These are phyloP conservation scores for Cryptoprocta ferox DNA, from an alignment of 2,797 vertebrate species.

Conservation along the genomic window DNA sequence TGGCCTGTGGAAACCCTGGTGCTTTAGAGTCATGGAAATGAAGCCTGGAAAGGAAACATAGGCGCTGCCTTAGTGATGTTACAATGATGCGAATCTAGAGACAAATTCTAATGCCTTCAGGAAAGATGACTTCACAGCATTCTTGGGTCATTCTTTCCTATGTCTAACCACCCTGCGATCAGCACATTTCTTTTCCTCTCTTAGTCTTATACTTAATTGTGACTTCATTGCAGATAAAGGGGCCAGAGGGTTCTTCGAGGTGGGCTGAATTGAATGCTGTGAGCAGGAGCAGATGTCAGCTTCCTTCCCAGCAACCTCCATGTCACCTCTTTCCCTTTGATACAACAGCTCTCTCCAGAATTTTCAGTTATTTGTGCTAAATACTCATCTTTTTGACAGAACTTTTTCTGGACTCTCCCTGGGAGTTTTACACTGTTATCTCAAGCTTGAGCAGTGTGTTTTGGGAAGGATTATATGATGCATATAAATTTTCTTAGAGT, in stretches of 20 bases:
- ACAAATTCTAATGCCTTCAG: not conserved
- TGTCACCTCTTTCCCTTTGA: not conserved
- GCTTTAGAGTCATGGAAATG: not conserved
- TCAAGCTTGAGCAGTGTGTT: not conserved
- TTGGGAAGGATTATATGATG: not conserved
- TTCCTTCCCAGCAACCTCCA: slow-evolving; percentile 60
- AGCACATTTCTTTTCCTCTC: not conserved
- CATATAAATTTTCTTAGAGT: not conserved
- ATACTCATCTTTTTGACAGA: not conserved
- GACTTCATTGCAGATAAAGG: not conserved
- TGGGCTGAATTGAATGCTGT: slow-evolving; percentile 62
- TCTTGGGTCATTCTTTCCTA: not conserved
- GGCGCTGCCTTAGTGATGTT: not conserved
- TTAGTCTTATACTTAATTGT: slow-evolving; percentile 23
- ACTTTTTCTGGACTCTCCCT: not conserved
- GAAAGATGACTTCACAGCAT: not conserved
- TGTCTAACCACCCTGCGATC: not conserved
- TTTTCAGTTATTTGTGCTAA: slow-evolving; percentile 18
- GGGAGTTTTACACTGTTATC: not conserved
- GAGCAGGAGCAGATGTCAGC: slow-evolving; percentile 50
- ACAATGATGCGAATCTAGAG: not conserved
- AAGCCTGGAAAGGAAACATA: not conserved
- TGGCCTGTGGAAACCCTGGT: not conserved
- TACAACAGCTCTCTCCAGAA: not conserved
- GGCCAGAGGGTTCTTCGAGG: slow-evolving; percentile 60